A percentile compares a stretch with the other conserved stretches of the same genome.
These are phyloP conservation scores for Pangasianodon hypophthalmus DNA, from an alignment of 2,113 vertebrate genomes.

Conservation along the genomic window DNA sequence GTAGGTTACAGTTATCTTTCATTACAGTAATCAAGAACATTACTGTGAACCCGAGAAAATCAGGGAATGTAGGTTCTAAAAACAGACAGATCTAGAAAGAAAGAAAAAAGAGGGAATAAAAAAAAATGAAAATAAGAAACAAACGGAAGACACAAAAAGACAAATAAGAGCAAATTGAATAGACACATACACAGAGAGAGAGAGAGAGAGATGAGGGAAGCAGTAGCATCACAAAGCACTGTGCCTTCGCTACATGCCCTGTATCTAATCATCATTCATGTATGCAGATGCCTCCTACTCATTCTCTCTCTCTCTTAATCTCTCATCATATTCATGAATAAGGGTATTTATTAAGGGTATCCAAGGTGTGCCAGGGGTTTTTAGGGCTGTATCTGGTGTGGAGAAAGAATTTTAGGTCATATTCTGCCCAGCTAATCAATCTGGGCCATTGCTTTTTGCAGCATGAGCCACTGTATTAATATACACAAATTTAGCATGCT, in stretches of 20 bases:
- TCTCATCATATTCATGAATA: conserved; percentile 45
- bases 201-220: background rate
- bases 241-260: conserved; percentile 37
- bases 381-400: background rate
- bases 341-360: conserved; percentile 57
- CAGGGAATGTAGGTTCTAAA: background rate
- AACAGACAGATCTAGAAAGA: background rate
- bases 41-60: background rate
- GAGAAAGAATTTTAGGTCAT: conserved; percentile 43
- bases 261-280: conserved; percentile 66
- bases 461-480: background rate
- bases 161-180: background rate
- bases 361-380: background rate
- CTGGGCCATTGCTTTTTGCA: too few relatives aligned
- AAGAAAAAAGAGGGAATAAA: background rate
- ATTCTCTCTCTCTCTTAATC: conserved; percentile 26
- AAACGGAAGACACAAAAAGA: conserved; percentile 48
- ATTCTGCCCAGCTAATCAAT: conserved; percentile 64
- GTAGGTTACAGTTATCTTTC: background rate
- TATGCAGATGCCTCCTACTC: conserved; percentile 62
- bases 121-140: conserved; percentile 18
- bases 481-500: background rate
- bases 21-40: background rate
- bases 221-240: conserved; percentile 26
- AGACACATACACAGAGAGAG: too few relatives aligned